A percentile compares a stretch with the other conserved stretches of the same genome.
Conservation (phyloP, 1,140 invertebrate genomes). For the Lepidurus packardi region DNA sequence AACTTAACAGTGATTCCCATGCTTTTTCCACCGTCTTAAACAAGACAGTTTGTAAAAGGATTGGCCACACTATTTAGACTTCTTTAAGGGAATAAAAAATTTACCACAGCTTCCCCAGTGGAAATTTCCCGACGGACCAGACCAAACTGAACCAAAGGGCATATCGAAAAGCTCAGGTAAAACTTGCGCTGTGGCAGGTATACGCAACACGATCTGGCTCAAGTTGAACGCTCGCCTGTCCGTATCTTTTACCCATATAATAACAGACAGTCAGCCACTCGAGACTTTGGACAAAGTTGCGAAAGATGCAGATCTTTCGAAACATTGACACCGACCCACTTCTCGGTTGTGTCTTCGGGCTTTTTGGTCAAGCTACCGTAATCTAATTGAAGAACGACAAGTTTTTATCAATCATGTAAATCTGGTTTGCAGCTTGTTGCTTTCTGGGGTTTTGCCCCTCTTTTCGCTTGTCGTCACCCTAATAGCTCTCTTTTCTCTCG, state of each 20-base stretch:
- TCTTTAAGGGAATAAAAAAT: too few species aligned
- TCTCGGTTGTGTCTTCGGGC: neutral
- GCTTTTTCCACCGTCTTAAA: too few species aligned
- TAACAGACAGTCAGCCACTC: neutral
- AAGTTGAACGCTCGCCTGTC: neutral
- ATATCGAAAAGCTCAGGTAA: neutral
- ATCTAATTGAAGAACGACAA: neutral
- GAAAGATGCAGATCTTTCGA: neutral
- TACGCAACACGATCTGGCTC: slow-evolving; percentile 6
- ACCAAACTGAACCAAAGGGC: neutral
- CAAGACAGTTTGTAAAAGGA: too few species aligned
- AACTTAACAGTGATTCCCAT: too few species aligned
- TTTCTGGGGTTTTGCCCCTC: neutral
- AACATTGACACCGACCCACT: neutral
- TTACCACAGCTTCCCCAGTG: neutral
- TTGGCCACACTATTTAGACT: too few species aligned
- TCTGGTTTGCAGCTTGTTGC: neutral
- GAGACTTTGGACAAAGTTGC: neutral
- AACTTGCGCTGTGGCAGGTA: neutral
- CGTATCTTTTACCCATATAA: neutral
- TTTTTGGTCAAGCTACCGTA: slow-evolving; percentile 17
- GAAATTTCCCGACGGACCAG: neutral
- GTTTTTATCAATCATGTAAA: neutral
- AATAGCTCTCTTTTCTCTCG: neutral
- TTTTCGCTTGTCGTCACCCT: slow-evolving; percentile 11